Percentiles rank a stretch among this genome's conserved stretches.
These are phyloP conservation scores for Pholis gunnellus DNA, from an alignment of 2,113 vertebrate genomes.

Conservation along the genomic window DNA sequence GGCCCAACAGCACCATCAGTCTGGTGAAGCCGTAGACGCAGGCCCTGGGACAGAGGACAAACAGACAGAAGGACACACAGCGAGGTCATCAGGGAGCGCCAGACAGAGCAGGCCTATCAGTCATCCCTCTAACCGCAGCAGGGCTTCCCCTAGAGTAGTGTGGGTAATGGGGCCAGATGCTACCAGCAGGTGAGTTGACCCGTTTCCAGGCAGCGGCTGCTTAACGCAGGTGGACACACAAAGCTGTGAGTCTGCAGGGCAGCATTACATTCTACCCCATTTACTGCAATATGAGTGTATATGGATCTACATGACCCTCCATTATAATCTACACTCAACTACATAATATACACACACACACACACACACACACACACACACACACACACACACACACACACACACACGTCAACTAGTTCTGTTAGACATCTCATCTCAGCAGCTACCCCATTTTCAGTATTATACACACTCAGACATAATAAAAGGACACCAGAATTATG, in stretches of 20 bases:
- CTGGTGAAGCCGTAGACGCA: slow-evolving; percentile 89
- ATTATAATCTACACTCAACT: background rate
- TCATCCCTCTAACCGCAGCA: slow-evolving; percentile 61
- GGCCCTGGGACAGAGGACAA: slow-evolving; percentile 82
- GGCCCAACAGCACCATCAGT: slow-evolving; percentile 83
- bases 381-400: background rate
- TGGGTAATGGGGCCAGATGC: slow-evolving; percentile 67
- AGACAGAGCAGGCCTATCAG: slow-evolving; percentile 45
- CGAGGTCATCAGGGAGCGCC: slow-evolving; percentile 58
- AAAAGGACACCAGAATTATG: background rate
- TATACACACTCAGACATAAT: background rate
- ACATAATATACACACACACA: background rate
- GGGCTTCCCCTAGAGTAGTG: slow-evolving; percentile 59
- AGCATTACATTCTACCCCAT: slow-evolving; percentile 16
- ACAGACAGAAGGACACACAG: slow-evolving; percentile 58
- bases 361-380: background rate
- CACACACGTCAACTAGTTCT: background rate
- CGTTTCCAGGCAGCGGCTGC: slow-evolving; percentile 48
- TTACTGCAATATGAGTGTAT: background rate
- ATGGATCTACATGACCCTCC: background rate
- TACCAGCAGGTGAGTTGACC: slow-evolving; percentile 63
- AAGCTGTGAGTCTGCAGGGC: background rate
- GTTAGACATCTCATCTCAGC: background rate
- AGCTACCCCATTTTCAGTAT: background rate
- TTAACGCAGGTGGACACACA: slow-evolving; percentile 31